A percentile compares a stretch with the other conserved stretches of the same genome.
Evolutionary conservation across 2,113 vertebrate species (phyloP).

Genomic region (Numenius arquata): DNA sequence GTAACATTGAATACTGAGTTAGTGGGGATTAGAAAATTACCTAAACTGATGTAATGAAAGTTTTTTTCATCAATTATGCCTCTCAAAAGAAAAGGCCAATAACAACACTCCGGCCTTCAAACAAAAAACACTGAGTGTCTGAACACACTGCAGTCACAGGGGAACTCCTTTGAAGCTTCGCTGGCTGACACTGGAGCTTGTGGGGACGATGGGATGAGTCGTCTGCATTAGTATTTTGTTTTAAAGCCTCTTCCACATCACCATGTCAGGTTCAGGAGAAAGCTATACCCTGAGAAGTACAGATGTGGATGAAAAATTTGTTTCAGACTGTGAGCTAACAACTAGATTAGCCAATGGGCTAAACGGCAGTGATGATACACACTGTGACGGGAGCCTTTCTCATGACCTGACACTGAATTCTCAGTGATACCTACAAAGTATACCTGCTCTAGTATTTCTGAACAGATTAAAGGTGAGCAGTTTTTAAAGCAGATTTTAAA

Average conservation of each 20-base stretch:
- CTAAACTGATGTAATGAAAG: neutral
- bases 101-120: neutral
- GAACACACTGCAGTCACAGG: neutral
- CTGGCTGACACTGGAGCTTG: neutral
- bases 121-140: neutral
- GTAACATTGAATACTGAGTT: neutral
- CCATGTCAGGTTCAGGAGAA: neutral
- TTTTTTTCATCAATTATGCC: neutral
- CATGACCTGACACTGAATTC: neutral
- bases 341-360: neutral
- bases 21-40: neutral
- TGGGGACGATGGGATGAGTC: neutral
- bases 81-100: neutral
- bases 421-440: neutral
- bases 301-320: neutral
- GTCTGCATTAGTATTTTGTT: neutral
- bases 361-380: neutral
- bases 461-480: neutral
- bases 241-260: neutral
- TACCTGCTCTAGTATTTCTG: neutral
- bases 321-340: neutral
- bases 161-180: neutral
- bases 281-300: neutral
- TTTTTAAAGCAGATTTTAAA: neutral
- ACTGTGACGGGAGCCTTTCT: fast-evolving